Conservation (phyloP, 2,888 invertebrate genomes). For the Plebejus anna region DNA sequence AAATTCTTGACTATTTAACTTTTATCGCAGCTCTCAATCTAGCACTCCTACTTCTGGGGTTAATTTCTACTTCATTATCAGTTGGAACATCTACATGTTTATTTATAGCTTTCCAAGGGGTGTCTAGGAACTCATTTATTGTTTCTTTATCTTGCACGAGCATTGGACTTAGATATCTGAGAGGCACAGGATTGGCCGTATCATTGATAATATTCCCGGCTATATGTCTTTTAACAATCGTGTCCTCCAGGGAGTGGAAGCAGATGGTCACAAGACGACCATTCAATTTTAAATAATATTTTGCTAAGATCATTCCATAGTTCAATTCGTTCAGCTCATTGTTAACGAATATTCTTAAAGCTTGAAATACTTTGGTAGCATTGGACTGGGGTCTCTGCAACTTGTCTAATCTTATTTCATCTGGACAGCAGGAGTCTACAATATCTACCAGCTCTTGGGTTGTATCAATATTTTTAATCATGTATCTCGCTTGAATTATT, state of each 20-base stretch:
- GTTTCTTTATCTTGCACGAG: slow-evolving; percentile 80
- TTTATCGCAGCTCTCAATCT: slow-evolving; percentile 92
- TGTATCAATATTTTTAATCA: slow-evolving; percentile 87
- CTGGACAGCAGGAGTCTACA: slow-evolving; percentile 81
- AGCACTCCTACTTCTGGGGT: slow-evolving; percentile 94
- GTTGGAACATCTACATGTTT: slow-evolving; percentile 90
- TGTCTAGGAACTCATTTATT: slow-evolving; percentile 80
- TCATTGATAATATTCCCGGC: slow-evolving; percentile 87
- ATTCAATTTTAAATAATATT: slow-evolving; percentile 86
- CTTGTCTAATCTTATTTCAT: slow-evolving; percentile 83
- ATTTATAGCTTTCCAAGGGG: slow-evolving; percentile 88
- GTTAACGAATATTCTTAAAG: slow-evolving; percentile 96
- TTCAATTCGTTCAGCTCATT: slow-evolving; percentile 97
- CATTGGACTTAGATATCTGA: slow-evolving; percentile 84
- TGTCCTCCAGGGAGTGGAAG: slow-evolving; percentile 97
- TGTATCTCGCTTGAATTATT: slow-evolving; percentile 89
- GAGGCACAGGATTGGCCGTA: slow-evolving; percentile 84
- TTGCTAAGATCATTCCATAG: slow-evolving; percentile 89
- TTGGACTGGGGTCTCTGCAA: slow-evolving; percentile 87
- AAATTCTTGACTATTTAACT: slow-evolving; percentile 64
- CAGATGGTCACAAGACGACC: slow-evolving; percentile 91
- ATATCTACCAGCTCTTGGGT: slow-evolving; percentile 90
- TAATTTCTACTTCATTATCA: slow-evolving; percentile 85
- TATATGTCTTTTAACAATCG: slow-evolving; percentile 94
- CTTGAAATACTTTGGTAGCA: slow-evolving; percentile 96